phyloP scores from a whole-genome alignment of 2,888 invertebrate genomes.

The Geotrupes spiniger region DNA sequence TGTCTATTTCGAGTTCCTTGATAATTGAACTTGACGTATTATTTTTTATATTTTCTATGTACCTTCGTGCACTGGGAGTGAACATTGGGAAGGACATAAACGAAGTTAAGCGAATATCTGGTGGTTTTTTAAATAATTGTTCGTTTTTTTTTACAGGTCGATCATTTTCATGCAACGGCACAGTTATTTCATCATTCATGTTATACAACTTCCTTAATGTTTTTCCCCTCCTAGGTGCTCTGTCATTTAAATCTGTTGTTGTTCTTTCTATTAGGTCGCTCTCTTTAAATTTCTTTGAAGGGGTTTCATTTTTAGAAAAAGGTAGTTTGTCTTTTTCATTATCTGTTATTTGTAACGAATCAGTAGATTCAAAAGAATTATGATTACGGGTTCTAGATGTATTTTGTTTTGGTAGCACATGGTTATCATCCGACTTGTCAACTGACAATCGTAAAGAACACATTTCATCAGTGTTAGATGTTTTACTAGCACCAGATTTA shows the following conservation, averaged over 20 bases:
- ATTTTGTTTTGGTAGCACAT: too few relatives aligned
- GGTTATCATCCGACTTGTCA: not conserved
- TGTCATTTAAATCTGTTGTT: conserved; percentile 8
- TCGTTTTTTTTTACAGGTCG: not conserved
- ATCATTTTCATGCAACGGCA: not conserved
- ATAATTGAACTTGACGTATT: not conserved
- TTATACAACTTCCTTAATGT: conserved; percentile 7
- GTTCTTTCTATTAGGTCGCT: not conserved
- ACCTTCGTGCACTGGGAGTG: conserved; percentile 9
- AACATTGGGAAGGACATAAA: conserved; percentile 9
- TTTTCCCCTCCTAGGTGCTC: not conserved
- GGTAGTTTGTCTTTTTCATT: not conserved
- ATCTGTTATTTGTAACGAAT: not conserved
- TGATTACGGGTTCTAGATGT: too few relatives aligned
- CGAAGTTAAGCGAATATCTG: not conserved
- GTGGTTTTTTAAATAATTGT: not conserved
- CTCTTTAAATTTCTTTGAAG: not conserved
- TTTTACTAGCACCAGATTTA: too few relatives aligned
- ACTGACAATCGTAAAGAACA: not conserved
- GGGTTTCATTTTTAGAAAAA: not conserved
- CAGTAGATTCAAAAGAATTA: not conserved
- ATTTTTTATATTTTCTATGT: not conserved
- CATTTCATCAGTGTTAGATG: not conserved
- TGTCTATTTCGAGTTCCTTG: not conserved
- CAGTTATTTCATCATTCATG: conserved; percentile 3